Conservation (phyloP, 2,113 vertebrate species). For the Phylloscopus trochilus region DNA sequence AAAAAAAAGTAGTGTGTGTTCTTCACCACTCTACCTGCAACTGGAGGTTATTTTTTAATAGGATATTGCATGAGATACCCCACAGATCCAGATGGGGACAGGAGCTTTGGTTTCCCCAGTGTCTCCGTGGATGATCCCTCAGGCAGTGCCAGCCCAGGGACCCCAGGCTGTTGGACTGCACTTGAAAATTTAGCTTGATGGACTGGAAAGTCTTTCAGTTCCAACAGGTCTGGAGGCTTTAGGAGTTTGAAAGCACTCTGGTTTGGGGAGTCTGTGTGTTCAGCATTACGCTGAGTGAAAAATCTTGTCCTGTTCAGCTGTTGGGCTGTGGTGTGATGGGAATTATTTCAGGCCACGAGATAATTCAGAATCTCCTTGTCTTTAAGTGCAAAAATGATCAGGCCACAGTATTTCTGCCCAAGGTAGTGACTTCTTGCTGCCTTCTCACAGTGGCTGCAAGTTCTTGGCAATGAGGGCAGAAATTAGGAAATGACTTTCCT, state of each 20-base stretch:
- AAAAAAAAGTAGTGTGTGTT: rapidly evolving
- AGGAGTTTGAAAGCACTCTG: neutral
- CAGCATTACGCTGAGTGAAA: neutral
- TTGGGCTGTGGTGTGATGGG: neutral
- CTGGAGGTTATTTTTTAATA: too few relatives aligned
- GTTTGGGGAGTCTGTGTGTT: neutral
- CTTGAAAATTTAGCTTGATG: rapidly evolving
- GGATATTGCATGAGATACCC: neutral
- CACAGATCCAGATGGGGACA: neutral
- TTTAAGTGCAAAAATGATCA: neutral
- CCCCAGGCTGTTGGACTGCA: neutral
- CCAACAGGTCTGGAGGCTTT: neutral
- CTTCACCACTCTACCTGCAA: neutral
- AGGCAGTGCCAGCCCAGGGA: neutral
- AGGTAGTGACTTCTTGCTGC: neutral
- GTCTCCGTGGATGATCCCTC: neutral
- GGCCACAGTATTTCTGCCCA: neutral
- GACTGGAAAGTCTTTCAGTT: neutral
- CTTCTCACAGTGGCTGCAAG: neutral
- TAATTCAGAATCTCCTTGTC: neutral
- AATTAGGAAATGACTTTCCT: neutral
- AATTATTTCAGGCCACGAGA: neutral
- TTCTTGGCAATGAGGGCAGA: neutral
- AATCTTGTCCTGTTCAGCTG: neutral
- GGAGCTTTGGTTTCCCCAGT: neutral